Percentiles rank a stretch among this genome's conserved stretches.
phyloP scores from a whole-genome alignment of 2,797 vertebrate genomes.

The Crypturellus tataupa region DNA sequence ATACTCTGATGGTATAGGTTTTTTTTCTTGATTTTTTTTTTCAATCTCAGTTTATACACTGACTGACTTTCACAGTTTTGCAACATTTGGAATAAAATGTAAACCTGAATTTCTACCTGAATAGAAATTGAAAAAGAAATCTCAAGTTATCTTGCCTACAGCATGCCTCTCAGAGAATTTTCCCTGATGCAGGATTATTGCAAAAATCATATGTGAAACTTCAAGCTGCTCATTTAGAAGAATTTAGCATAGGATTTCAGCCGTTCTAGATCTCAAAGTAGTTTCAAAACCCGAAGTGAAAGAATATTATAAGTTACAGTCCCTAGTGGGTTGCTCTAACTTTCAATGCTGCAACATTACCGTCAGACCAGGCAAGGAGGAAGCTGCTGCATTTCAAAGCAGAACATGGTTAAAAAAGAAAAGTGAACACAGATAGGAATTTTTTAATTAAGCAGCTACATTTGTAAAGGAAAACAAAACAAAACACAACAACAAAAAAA shows the following conservation, averaged over 20 bases:
- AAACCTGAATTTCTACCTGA: neutral
- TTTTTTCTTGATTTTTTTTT: neutral
- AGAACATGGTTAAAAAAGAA: neutral
- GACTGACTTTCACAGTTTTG: neutral
- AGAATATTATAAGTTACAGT: neutral
- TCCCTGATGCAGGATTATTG: neutral
- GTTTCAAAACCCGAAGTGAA: neutral
- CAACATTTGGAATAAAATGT: neutral
- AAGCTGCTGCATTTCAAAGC: neutral
- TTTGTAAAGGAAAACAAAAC: neutral
- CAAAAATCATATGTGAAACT: neutral
- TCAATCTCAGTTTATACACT: neutral
- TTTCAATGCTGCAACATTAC: neutral
- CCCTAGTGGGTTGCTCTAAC: neutral
- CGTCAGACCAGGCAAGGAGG: neutral
- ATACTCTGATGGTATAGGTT: neutral
- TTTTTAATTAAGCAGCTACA: neutral
- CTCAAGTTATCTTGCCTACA: neutral
- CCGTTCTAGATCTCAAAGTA: neutral
- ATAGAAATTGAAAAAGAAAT: neutral
- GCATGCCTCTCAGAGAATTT: neutral
- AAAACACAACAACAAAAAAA: too few species aligned
- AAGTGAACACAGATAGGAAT: neutral
- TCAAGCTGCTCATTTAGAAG: neutral
- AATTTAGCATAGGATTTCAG: neutral